These are phyloP conservation scores for Anolis apletophallus DNA, from an alignment of 2,797 vertebrate species.

Conservation along the genomic window DNA sequence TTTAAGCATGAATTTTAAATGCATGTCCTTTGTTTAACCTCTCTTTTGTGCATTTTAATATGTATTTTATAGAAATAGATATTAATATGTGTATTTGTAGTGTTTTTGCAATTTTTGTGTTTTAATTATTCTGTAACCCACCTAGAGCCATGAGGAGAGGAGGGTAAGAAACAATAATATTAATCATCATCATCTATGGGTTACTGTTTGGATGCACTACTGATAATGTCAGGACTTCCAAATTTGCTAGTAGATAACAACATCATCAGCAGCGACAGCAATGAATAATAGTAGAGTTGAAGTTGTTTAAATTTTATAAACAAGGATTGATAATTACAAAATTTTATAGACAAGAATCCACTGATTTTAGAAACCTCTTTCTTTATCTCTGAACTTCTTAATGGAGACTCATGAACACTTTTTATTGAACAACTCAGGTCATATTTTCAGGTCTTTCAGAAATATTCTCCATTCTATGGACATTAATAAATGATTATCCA, in stretches of 20 bases:
- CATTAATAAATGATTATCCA: neutral
- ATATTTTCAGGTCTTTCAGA: conserved; percentile 8
- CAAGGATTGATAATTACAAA: neutral
- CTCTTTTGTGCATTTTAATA: too few relatives aligned
- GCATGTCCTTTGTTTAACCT: too few relatives aligned
- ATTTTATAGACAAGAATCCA: neutral
- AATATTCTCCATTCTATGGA: neutral
- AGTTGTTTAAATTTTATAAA: fast-evolving
- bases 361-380: neutral
- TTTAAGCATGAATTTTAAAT: too few relatives aligned
- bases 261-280: neutral
- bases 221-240: neutral
- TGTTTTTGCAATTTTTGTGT: too few relatives aligned
- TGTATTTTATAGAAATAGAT: too few relatives aligned
- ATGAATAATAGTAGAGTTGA: fast-evolving
- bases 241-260: neutral
- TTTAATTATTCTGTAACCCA: too few relatives aligned
- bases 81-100: too few relatives aligned
- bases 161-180: too few relatives aligned
- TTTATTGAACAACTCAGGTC: conserved; percentile 8
- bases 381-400: neutral
- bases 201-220: neutral
- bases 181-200: neutral
- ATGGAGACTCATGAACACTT: neutral
- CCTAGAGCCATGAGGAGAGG: too few relatives aligned